Evolutionary conservation across 2,113 vertebrate genomes (phyloP), one percentile per base, ranked within the genome.

Genomic region (Stegastes partitus): DNA sequence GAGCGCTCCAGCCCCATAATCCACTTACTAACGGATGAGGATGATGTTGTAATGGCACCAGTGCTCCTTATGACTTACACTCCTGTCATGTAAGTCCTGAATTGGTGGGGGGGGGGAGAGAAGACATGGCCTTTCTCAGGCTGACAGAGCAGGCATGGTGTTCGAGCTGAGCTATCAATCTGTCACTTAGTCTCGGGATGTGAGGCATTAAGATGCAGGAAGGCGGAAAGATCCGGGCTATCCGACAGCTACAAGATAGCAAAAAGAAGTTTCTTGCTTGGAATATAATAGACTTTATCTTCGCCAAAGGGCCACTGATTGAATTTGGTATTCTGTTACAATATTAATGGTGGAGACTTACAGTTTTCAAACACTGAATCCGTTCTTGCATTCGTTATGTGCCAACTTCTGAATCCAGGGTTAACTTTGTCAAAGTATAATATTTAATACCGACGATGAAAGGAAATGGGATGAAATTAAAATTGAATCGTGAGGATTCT

Each of bases 21-120:
- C 86, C 87, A 94, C 89, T 94, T 93, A 93, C 86, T 80, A 89
- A 83, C 63, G 87, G 89, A 89, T 87, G 86, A 84, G 83, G 77
- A 91, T 82, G 85, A 91, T 87, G 89, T 87, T 91, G 49, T 87
- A 92, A 91, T 91, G 84, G 85, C 77, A 86, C 73, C 75, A 82
- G 84, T 53, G 74, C 81, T 86, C 87, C 71, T 88, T 58, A 84
- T 83, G 86, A 91, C 83, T 85, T 88, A 81, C 86, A 85, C 83
- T 88, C 64, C 81, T 89, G 83, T 89, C 88, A 85, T 87, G 82
- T 74, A 71, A 76, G 64, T 85, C 80, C 83, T 82, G 72, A 84
- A 86, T 73, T n/a, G n/a, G n/a, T n/a, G n/a, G n/a, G n/a, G n/a
- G n/a, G 79, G 75, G 75, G 51, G 83, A 85, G 68, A 77, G 82